Percentiles rank a stretch among this genome's conserved stretches.
phyloP scores from a whole-genome alignment of 2,888 invertebrate species.

The Julus scanicus region DNA sequence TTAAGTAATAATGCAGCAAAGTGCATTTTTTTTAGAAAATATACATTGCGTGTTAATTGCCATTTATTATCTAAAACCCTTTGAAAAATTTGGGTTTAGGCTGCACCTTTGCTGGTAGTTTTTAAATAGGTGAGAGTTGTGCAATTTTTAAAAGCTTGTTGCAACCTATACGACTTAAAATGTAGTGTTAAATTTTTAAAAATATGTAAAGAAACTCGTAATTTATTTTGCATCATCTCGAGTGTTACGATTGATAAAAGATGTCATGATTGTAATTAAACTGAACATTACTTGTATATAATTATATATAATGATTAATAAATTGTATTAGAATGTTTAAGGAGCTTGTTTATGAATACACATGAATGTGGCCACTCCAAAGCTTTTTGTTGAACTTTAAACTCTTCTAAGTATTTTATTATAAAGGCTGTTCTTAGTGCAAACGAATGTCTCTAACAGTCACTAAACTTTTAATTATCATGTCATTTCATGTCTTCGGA shows the following conservation, averaged over 20 bases:
- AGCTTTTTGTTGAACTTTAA: background rate
- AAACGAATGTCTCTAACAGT: background rate
- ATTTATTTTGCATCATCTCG: constrained; percentile 20
- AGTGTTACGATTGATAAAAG: constrained; percentile 22
- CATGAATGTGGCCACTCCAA: background rate
- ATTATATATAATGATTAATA: constrained; percentile 19
- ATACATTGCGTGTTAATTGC: background rate
- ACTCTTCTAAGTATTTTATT: background rate
- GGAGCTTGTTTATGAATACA: background rate
- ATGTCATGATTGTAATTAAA: constrained; percentile 26
- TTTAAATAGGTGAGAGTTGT: background rate
- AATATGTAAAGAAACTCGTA: background rate
- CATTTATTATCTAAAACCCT: background rate
- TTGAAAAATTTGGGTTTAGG: background rate
- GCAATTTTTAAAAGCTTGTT: constrained; percentile 14
- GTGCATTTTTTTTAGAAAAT: constrained; percentile 14
- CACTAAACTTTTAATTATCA: background rate
- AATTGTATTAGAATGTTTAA: constrained; percentile 36
- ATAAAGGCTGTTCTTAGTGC: background rate
- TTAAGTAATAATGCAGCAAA: background rate
- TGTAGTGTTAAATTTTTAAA: background rate
- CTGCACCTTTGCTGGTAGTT: background rate
- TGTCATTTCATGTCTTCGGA: background rate
- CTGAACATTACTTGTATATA: background rate
- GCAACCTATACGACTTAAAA: background rate